Conservation (phyloP, 2,888 invertebrate genomes). For the Synergus japonicus region DNA sequence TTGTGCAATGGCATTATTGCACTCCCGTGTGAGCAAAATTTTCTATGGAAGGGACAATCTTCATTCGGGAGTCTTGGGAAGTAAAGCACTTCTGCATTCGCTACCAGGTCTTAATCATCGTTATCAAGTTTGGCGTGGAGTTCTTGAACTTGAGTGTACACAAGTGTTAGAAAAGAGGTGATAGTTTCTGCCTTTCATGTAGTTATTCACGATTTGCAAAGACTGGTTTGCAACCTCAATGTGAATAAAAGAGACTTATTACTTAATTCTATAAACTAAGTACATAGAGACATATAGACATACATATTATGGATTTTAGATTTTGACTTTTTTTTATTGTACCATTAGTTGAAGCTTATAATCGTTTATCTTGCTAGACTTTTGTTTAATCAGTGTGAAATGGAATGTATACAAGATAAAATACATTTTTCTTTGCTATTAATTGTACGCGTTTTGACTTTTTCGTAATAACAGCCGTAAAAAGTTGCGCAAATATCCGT, state of each 20-base stretch:
- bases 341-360: neutral
- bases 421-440: neutral
- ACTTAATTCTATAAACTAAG: neutral
- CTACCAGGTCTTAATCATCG: slow-evolving; percentile 92
- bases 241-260: neutral
- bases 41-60: slow-evolving; percentile 84
- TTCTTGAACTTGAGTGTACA: slow-evolving; percentile 78
- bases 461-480: too few species aligned
- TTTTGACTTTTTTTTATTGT: neutral
- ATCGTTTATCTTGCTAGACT: neutral
- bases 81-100: slow-evolving; percentile 86
- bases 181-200: neutral
- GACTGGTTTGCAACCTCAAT: neutral
- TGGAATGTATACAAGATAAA: neutral
- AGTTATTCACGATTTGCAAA: neutral
- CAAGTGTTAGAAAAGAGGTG: slow-evolving; percentile 26
- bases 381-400: neutral
- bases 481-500: too few species aligned
- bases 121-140: slow-evolving; percentile 89
- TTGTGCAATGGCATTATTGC: slow-evolving; percentile 97
- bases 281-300: neutral
- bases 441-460: too few species aligned
- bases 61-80: slow-evolving; percentile 85
- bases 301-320: neutral
- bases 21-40: slow-evolving; percentile 90